Conservation (phyloP, 2,888 invertebrate species). For the Zeuzera pyrina region DNA sequence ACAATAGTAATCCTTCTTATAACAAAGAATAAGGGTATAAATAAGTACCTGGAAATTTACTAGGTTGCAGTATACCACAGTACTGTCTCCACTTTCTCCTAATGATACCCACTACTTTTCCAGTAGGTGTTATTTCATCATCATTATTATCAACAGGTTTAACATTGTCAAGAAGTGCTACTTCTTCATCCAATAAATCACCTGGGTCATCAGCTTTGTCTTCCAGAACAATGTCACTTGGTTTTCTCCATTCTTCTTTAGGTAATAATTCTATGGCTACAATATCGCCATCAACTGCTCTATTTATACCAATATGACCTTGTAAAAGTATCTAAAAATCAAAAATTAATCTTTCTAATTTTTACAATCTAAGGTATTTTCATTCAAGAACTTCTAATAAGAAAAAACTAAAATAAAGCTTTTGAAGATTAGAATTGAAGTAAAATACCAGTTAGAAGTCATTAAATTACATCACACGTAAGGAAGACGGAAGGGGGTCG, state of each 20-base stretch:
- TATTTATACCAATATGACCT: conserved; percentile 89
- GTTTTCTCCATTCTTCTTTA: conserved; percentile 91
- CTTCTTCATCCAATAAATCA: conserved; percentile 76
- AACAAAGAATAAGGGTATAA: too few relatives aligned
- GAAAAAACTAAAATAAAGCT: too few relatives aligned
- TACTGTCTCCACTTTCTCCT: conserved; percentile 97
- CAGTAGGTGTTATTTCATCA: conserved; percentile 61
- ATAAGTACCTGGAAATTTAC: conserved; percentile 74
- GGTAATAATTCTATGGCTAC: conserved; percentile 94
- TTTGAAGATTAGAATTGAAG: too few relatives aligned
- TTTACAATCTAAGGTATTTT: too few relatives aligned
- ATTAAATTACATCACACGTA: too few relatives aligned
- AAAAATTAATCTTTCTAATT: too few relatives aligned
- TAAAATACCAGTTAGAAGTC: too few relatives aligned
- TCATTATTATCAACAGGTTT: conserved; percentile 30
- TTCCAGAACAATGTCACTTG: conserved; percentile 87
- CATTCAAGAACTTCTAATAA: too few relatives aligned
- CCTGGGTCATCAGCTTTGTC: conserved; percentile 83
- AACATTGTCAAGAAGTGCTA: conserved; percentile 41
- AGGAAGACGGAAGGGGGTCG: too few relatives aligned
- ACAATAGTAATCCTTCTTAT: too few relatives aligned
- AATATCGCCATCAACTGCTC: conserved; percentile 94
- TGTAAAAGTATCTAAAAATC: conserved; percentile 81
- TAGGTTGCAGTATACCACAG: conserved; percentile 93
- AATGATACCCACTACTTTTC: conserved; percentile 89